Percentiles rank a stretch among this genome's conserved stretches.
Evolutionary conservation across 64 coral and sea anemone genomes (phyloP).

Genomic region (Montipora capricornis): DNA sequence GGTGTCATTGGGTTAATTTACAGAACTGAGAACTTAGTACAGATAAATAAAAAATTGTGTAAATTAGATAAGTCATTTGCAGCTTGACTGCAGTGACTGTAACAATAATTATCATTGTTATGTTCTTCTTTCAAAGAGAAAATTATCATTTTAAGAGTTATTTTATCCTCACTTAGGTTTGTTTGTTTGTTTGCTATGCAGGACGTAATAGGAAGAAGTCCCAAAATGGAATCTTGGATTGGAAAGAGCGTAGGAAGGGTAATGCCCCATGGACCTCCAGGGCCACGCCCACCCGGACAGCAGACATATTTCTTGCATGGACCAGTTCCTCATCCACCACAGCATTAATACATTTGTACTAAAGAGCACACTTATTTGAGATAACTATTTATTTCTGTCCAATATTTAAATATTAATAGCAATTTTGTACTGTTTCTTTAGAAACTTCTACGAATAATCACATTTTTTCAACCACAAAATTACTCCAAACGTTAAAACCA

Average conservation of each 20-base stretch:
- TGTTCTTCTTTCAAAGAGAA: too few relatives aligned
- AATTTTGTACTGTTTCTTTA: too few relatives aligned
- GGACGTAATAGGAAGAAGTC: constrained; percentile 30
- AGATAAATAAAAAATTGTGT: too few relatives aligned
- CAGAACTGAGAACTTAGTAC: too few relatives aligned
- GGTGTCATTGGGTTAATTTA: too few relatives aligned
- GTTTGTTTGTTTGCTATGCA: background rate
- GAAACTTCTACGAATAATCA: too few relatives aligned
- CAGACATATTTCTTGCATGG: constrained; percentile 40
- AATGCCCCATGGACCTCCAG: constrained; percentile 3
- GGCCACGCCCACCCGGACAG: background rate
- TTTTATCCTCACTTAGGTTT: background rate
- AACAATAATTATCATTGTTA: too few relatives aligned
- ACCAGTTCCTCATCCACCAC: constrained; percentile 52
- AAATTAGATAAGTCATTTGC: too few relatives aligned
- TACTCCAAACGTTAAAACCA: too few relatives aligned
- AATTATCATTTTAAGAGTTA: background rate
- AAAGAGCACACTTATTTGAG: background rate
- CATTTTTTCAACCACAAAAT: too few relatives aligned
- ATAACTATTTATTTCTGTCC: background rate
- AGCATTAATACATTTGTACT: background rate
- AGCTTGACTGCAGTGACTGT: too few relatives aligned
- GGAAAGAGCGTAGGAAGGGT: background rate
- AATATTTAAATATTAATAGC: background rate
- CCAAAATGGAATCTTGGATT: constrained; percentile 26